A percentile compares a stretch with the other conserved stretches of the same genome.
These are phyloP conservation scores for Alouatta palliata DNA, from an alignment of 2,113 vertebrate genomes.

Conservation along the genomic window DNA sequence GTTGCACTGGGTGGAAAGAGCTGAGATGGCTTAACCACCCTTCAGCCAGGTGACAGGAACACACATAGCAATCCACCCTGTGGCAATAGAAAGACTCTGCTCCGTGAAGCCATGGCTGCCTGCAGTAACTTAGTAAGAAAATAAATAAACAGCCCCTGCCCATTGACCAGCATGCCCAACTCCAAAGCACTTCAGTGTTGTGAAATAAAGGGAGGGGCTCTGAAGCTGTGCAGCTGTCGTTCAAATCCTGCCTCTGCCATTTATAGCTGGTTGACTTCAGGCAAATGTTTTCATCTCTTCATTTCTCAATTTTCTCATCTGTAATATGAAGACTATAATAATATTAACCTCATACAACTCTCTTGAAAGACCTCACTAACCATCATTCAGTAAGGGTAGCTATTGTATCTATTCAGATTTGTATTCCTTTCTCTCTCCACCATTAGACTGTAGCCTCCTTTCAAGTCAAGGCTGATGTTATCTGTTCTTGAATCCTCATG, in stretches of 20 bases:
- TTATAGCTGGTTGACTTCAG: background rate
- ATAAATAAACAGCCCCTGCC: background rate
- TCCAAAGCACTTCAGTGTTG: background rate
- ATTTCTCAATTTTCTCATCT: background rate
- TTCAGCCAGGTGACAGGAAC: slow-evolving; percentile 75
- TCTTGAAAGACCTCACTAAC: background rate
- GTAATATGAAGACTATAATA: background rate
- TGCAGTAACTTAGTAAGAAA: background rate
- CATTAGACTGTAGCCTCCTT: background rate
- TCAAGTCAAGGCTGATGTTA: background rate
- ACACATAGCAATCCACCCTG: slow-evolving; percentile 64
- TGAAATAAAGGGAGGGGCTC: background rate
- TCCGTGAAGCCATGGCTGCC: background rate
- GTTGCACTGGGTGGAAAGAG: slow-evolving; percentile 76
- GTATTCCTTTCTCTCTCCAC: background rate
- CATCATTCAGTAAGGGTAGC: background rate
- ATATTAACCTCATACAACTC: background rate
- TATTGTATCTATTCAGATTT: background rate
- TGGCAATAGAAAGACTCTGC: slow-evolving; percentile 48
- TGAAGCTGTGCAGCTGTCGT: background rate
- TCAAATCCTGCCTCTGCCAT: background rate
- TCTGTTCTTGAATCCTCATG: background rate
- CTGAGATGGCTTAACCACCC: slow-evolving; percentile 79
- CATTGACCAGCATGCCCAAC: background rate
- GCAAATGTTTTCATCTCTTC: background rate